Evolutionary conservation across 2,888 invertebrate species (phyloP), one percentile per base, ranked within the genome.

Genomic region (Noctua janthina): DNA sequence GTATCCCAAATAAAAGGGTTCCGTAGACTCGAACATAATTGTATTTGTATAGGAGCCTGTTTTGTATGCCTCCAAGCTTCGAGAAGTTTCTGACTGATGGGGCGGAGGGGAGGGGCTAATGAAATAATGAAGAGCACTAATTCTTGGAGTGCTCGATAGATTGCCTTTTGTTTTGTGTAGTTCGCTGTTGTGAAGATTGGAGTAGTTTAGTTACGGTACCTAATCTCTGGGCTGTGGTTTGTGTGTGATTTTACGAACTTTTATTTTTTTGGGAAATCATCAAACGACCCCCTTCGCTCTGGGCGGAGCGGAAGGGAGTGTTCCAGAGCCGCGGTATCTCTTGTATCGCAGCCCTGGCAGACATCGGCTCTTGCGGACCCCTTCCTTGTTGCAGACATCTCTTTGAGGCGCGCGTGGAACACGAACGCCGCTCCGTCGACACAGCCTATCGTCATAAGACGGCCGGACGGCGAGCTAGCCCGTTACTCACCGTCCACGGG

Each of bases 41-140:
- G 81, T 89, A 77, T 89, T 89, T 89, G 87, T 87, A 88, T 74
- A 68, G 86, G 86, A 43, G 62, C 35, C 85, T 78, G 77, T 74
- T 89, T 86, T 84, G 90, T 90, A 86, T 88, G 83, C 86, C 29
- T 46, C 43, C 10, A 43, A 76, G 77, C 70, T 82, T 51, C 46
- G 35, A 51, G 43, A 83, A 80, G 54, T 76, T 84, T 76, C 79
- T 87, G 81, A 80, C 74, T 87, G 88, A 84, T 81, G 86, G 78
- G 8, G 86, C 67, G 56, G 87, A 39, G 78, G 67, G 73, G 6
- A 5, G 66, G 1, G 46, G 43, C 69, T 86, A 87, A 87, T 85
- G 86, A 83, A 81, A 87, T 86, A 89, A 90, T 86, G 85, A 81
- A 88, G 75, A 75, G 56, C 68, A 70, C 70, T 87, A 80, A 86